Evolutionary conservation across 2,888 invertebrate species (phyloP), one percentile per base, ranked within the genome.

Genomic region (Brachyptera risi): DNA sequence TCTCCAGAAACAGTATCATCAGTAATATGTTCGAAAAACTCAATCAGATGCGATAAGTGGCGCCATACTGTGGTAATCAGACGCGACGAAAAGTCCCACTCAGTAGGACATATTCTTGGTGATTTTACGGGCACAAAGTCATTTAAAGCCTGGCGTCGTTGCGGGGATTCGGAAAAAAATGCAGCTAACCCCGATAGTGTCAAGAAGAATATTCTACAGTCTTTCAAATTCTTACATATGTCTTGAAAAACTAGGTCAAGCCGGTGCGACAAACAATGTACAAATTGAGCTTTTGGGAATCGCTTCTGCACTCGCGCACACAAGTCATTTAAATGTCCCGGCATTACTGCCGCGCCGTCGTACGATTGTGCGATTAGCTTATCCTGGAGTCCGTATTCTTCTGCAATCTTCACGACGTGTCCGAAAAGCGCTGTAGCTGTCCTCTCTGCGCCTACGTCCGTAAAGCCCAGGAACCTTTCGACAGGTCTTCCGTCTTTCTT

Each of bases 321-420:
- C 2, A 51, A 17, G 7, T 11, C 54, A 7, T 11, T 24, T 19
- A 51, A 23, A 5, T 51, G 54, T 13, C 27, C 54, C 4, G 54
- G 3, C 54, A 26, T 23, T 19, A 51, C 17, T 3, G 17, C 37
- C 3, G 26, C 54, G 5, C 54, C 54, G 37, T 51, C 54, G 13
- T 51, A 51, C n/a, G 15, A 31, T 44, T 61, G 47, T 5, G 61
- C 37, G 15, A 61, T 26, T 9, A 61, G 37, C 21, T 58, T 61
- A 1, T 57, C 47, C 7, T 26, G n/a, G 17, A 15, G 42, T 3
- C 27, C 19, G 47, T 26, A 61, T 24, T 59, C 37, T n/a, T 50
- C 51, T n/a, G 37, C 13, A 13, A 31, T 23, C 11, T 51, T 23
- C 19, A 59, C 17, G 31, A 51, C 21, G n/a, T 51, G 56, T 23